Conservation (phyloP, 1,140 invertebrate genomes). For the Hormaphis cornu region DNA sequence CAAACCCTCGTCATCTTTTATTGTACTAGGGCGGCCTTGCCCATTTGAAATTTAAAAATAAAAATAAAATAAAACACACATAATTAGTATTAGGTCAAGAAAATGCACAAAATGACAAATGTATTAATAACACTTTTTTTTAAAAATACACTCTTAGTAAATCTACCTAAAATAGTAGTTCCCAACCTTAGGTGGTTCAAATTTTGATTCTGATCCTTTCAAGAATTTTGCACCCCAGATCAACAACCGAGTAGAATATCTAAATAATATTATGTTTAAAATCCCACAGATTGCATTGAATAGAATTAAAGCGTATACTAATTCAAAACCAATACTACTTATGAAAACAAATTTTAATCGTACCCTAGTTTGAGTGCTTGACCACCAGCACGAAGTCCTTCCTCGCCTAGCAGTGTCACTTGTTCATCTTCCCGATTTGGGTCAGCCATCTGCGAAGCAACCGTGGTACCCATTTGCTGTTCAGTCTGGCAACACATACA, state of each 20-base stretch:
- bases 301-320: slow-evolving; percentile 21
- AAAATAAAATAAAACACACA: neutral
- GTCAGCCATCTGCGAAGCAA: slow-evolving; percentile 68
- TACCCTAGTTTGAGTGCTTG: slow-evolving; percentile 84
- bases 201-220: slow-evolving; percentile 18
- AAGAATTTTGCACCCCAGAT: slow-evolving; percentile 18
- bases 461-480: slow-evolving; percentile 45
- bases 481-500: slow-evolving; percentile 49
- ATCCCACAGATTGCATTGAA: slow-evolving; percentile 22
- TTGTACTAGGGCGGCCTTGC: no score
- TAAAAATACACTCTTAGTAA: no score
- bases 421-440: slow-evolving; percentile 86
- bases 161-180: slow-evolving; percentile 30
- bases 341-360: slow-evolving; percentile 41
- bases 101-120: neutral
- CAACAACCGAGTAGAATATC: slow-evolving; percentile 22
- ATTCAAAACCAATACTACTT: slow-evolving; percentile 20
- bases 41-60: neutral
- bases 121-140: neutral
- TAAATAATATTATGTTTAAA: slow-evolving; percentile 19
- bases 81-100: neutral
- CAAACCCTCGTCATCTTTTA: no score
- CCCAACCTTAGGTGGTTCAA: slow-evolving; percentile 25
- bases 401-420: slow-evolving; percentile 86
- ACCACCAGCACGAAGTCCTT: slow-evolving; percentile 80